Percentiles rank a stretch among this genome's conserved stretches.
Evolutionary conservation across 2,888 invertebrate genomes (phyloP).

Genomic region (Leptinotarsa haldemani): DNA sequence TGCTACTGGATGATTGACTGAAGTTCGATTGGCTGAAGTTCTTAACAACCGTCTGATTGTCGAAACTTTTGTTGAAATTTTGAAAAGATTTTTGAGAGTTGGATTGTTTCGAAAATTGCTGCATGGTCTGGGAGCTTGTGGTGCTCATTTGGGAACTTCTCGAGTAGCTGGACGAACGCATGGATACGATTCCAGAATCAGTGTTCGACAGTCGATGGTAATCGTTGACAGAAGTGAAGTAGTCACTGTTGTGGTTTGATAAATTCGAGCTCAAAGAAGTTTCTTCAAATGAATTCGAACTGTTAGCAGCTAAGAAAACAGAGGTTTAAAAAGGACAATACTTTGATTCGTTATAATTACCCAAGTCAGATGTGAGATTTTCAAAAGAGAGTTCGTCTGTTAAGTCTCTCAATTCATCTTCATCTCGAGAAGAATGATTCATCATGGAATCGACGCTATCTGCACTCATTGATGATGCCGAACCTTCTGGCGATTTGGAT

Average conservation of each 20-base stretch:
- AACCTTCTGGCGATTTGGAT: constrained; percentile 80
- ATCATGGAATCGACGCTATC: constrained; percentile 90
- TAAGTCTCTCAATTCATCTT: constrained; percentile 77
- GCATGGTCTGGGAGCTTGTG: constrained; percentile 62
- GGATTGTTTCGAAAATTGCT: constrained; percentile 56
- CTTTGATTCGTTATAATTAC: constrained; percentile 1
- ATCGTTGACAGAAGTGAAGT: constrained; percentile 55
- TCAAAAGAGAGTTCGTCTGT: constrained; percentile 68
- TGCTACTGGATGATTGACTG: constrained; percentile 45
- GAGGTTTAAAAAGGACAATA: not conserved
- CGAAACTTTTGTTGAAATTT: constrained; percentile 46
- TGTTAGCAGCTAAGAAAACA: constrained; percentile 6
- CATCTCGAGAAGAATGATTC: constrained; percentile 87
- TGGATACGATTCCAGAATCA: constrained; percentile 74
- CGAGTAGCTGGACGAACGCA: constrained; percentile 72
- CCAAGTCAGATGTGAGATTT: no score
- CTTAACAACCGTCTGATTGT: constrained; percentile 44
- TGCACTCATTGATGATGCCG: constrained; percentile 77
- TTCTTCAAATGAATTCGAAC: constrained; percentile 62
- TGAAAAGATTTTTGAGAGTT: constrained; percentile 46
- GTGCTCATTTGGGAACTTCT: constrained; percentile 73
- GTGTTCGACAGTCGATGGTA: constrained; percentile 64
- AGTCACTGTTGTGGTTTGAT: constrained; percentile 57
- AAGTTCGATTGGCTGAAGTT: constrained; percentile 25
- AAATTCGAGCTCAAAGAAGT: constrained; percentile 59